phyloP scores from a whole-genome alignment of 2,113 vertebrate genomes.

The Macaca fascicularis region T2T-MFA8v1.1 NC_088383.1:28898501-28899000 shows the following conservation, averaged over 20 bases:
- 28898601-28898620: background rate
- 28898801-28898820: background rate
- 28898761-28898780: background rate
- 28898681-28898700: background rate
- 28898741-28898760: background rate
- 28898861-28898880: background rate
- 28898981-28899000: background rate
- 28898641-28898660: background rate
- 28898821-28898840: background rate
- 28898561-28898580: background rate
- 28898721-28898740: background rate
- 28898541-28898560: background rate
- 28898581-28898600: background rate
- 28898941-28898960: background rate
- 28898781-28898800: background rate
- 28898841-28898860: background rate
- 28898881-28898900: conserved; percentile 4
- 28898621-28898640: background rate
- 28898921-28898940: background rate
- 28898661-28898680: background rate
- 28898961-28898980: background rate
- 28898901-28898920: conserved; percentile 12
- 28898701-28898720: background rate
- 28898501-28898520: background rate
- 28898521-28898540: background rate